These are phyloP conservation scores for Drosophila varians DNA, from an alignment of 1,140 invertebrate species.

Conservation along the genomic window DNA sequence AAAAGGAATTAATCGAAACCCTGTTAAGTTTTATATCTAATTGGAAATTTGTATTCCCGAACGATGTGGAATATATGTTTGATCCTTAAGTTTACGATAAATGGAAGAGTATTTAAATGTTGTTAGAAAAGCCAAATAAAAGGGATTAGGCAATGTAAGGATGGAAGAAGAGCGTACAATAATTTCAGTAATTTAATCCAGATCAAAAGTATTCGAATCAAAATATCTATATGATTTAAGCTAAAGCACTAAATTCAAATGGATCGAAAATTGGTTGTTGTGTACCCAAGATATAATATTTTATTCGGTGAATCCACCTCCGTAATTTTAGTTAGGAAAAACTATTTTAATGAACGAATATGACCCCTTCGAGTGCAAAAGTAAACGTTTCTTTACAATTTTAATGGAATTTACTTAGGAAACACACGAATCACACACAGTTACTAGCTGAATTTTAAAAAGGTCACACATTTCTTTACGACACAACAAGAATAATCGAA, in stretches of 20 bases:
- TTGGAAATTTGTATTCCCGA: constrained; percentile 18
- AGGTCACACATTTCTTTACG: constrained; percentile 10
- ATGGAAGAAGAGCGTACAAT: constrained; percentile 53
- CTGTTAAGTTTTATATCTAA: constrained; percentile 68
- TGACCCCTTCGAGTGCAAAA: constrained; percentile 57
- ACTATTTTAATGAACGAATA: constrained; percentile 33
- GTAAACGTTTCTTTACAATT: constrained; percentile 39
- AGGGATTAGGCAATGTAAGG: constrained; percentile 12
- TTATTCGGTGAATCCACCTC: constrained; percentile 9
- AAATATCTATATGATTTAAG: constrained; percentile 56
- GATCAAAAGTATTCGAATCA: constrained; percentile 76
- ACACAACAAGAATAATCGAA: constrained; percentile 10
- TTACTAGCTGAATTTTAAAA: constrained; percentile 68
- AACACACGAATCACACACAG: constrained; percentile 12
- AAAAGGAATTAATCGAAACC: constrained; percentile 38
- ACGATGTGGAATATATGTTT: constrained; percentile 12
- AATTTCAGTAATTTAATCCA: constrained; percentile 61
- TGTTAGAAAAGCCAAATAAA: constrained; percentile 35
- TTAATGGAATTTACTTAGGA: constrained; percentile 28
- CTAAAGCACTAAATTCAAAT: constrained; percentile 26
- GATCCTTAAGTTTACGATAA: constrained; percentile 34
- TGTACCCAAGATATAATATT: constrained; percentile 17
- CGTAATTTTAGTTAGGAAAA: constrained; percentile 55
- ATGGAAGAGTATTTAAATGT: constrained; percentile 52
- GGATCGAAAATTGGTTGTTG: constrained; percentile 53